A percentile compares a stretch with the other conserved stretches of the same genome.
Evolutionary conservation across 2,113 vertebrate species (phyloP).

Genomic region (Leptobrachium ailaonicum): DNA sequence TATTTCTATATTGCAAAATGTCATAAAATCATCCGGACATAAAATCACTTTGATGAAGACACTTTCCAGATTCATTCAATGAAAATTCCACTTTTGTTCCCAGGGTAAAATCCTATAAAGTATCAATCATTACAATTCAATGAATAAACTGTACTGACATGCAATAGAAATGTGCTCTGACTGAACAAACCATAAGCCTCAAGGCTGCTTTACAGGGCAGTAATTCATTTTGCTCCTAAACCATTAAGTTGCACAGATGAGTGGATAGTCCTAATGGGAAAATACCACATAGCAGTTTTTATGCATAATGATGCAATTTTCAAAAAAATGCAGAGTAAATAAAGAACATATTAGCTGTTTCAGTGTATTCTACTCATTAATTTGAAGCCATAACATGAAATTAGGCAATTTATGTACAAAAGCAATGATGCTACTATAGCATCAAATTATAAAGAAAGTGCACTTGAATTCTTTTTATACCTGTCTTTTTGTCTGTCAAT

Average conservation of each 20-base stretch:
- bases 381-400: conserved; percentile 6
- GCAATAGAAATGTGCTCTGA: conserved; percentile 39
- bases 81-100: not conserved
- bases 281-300: conserved; percentile 24
- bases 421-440: not conserved
- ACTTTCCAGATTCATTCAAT: conserved; percentile 5
- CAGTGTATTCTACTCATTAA: conserved; percentile 8
- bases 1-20: conserved; percentile 36
- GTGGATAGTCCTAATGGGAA: conserved; percentile 35
- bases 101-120: conserved; percentile 10
- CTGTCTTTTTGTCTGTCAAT: no score
- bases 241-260: conserved; percentile 39
- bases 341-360: conserved; percentile 27
- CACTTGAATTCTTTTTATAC: no score
- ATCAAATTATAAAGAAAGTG: no score
- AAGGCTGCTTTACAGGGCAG: conserved; percentile 35
- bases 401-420: conserved; percentile 4
- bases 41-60: not conserved
- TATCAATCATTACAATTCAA: conserved; percentile 42
- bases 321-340: not conserved
- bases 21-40: conserved; percentile 1
- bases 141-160: conserved; percentile 37
- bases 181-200: conserved; percentile 31
- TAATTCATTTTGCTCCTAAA: conserved; percentile 38
- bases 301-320: conserved; percentile 10